Base-by-base conservation (phyloP, 1,140 invertebrate species). In the Hylaeus volcanicus region DNA sequence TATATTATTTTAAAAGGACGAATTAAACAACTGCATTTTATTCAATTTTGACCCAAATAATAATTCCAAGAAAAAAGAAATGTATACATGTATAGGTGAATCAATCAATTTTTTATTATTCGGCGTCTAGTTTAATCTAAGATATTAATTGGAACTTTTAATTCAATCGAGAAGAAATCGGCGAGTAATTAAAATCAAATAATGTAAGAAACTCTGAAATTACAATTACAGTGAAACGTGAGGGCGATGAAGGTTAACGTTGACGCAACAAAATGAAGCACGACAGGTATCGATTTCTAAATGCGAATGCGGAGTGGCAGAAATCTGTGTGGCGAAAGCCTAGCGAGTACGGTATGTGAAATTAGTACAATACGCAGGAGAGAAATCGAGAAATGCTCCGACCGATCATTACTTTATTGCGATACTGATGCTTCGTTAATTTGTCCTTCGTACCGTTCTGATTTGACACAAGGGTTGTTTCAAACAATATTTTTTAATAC, bases 341-440 rank as follows among this genome's bases (percentile, higher is more conserved):
- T 15, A 55, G 9, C 39, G 66, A 69, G 12, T 5, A 69, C 39
- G 61, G 26, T 63, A 12, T 41, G 12, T 14, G 15, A 53, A 12
- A 55, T 69, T 26, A 5, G n/a, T 53, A 69, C 12, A 53, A 51
- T 51, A 53, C 5, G 11, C 45, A 65, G 53, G 14, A 66, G 37
- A 43, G 55, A 74, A 64, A 58, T 58, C 71, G n/a, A 65, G n/a
- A 60, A 66, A 79, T 79, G 15, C n/a, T n/a, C 41, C 53, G 37
- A 43, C 26, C 4, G n/a, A 45, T 5, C 74, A 26, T 72, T 11
- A 41, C 41, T 51, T 63, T 14, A 71, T 41, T 14, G n/a, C 15
- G 26, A 5, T 53, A 60, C 39, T 51, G 41, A 64, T 45, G 43
- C 43, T 45, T 3, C 43, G 5, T 5, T 5, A 5, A 5, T 45